Percentiles rank a stretch among this genome's conserved stretches.
Evolutionary conservation across 2,113 vertebrate genomes (phyloP).

Genomic region (Mustelus asterias): DNA sequence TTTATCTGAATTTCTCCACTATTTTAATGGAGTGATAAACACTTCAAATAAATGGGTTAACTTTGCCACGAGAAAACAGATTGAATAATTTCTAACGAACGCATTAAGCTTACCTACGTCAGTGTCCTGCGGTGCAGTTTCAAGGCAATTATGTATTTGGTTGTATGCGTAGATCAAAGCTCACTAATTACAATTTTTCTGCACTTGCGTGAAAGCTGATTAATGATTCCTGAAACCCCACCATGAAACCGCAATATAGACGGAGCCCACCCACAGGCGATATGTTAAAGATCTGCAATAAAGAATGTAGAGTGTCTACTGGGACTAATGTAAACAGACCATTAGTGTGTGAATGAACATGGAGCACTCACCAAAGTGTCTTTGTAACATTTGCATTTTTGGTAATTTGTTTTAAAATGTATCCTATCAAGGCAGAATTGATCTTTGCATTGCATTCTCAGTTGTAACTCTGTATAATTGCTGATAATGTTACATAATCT

Average conservation of each 20-base stretch:
- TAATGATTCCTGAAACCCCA: neutral
- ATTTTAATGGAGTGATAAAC: neutral
- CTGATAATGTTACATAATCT: neutral
- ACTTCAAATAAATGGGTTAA: neutral
- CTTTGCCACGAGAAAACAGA: neutral
- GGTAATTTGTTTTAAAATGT: neutral
- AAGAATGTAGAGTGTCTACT: neutral
- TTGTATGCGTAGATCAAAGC: neutral
- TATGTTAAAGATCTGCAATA: neutral
- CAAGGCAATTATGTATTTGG: neutral
- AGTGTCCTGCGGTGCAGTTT: neutral
- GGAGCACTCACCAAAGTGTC: neutral
- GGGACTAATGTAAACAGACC: conserved; percentile 5
- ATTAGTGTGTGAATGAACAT: neutral
- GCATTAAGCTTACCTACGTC: neutral
- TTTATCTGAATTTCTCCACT: neutral
- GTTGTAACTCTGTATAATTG: neutral
- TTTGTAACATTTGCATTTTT: neutral
- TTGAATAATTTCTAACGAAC: neutral
- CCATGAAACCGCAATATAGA: neutral
- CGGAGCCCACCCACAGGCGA: neutral
- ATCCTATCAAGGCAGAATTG: neutral
- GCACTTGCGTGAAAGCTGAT: neutral
- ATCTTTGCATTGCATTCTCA: neutral
- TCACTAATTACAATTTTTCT: neutral